Conservation (phyloP, 2,888 invertebrate genomes). For the Drosophila subsilvestris region DNA sequence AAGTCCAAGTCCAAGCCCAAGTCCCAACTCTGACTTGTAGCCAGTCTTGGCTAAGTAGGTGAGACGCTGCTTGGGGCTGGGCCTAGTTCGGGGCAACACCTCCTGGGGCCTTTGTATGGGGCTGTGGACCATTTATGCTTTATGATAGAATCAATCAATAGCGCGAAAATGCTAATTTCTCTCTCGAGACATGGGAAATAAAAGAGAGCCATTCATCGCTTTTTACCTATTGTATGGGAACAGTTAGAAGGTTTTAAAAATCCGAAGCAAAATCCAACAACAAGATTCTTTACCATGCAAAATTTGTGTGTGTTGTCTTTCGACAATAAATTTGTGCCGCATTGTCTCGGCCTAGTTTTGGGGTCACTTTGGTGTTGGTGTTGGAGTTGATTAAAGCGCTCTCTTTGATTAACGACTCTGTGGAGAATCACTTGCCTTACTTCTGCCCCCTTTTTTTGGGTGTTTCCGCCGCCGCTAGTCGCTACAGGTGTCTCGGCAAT, state of each 20-base stretch:
- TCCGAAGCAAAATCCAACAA: constrained; percentile 42
- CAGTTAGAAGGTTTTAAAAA: constrained; percentile 53
- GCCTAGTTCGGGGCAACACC: constrained; percentile 23
- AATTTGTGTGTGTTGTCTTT: constrained; percentile 45
- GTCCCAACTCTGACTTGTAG: not conserved
- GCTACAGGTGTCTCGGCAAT: constrained; percentile 55
- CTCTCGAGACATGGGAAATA: constrained; percentile 10
- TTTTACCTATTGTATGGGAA: constrained; percentile 26
- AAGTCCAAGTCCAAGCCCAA: constrained; percentile 15
- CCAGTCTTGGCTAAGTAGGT: constrained; percentile 30
- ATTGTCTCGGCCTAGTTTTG: constrained; percentile 53
- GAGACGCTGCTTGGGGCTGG: constrained; percentile 9
- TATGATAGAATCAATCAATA: constrained; percentile 59
- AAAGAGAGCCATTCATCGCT: constrained; percentile 26
- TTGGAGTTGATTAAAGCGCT: constrained; percentile 40
- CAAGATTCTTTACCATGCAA: constrained; percentile 49
- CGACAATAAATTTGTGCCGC: constrained; percentile 55
- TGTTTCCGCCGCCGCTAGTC: constrained; percentile 48
- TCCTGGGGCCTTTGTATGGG: constrained; percentile 32
- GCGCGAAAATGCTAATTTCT: constrained; percentile 39
- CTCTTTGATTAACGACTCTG: constrained; percentile 61
- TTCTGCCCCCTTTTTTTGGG: constrained; percentile 34
- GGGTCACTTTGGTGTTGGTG: constrained; percentile 59
- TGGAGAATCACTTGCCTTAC: constrained; percentile 7
- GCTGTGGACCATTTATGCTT: constrained; percentile 32